phyloP scores from a whole-genome alignment of 1,140 invertebrate genomes.

The Heliconius eleuchia region DNA sequence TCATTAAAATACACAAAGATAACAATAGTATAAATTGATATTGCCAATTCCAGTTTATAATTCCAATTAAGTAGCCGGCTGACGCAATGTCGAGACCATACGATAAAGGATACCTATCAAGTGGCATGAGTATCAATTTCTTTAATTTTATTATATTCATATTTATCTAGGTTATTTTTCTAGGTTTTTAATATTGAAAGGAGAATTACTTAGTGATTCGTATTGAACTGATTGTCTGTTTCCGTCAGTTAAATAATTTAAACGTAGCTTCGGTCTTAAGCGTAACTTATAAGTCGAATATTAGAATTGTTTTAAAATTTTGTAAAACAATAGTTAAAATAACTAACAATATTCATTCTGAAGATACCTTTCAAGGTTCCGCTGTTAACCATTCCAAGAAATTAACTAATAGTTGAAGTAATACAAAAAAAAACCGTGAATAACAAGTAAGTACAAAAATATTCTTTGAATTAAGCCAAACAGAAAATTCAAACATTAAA shows the following conservation, averaged over 20 bases:
- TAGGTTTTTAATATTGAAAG: too few species aligned
- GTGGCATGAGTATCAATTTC: neutral
- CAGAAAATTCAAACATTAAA: neutral
- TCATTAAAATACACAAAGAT: too few species aligned
- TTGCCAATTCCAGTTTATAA: neutral
- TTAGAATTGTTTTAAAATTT: neutral
- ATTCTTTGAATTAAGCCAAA: neutral
- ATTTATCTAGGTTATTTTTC: too few species aligned
- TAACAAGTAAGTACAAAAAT: neutral
- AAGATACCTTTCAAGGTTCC: neutral
- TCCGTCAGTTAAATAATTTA: neutral
- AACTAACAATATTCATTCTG: neutral
- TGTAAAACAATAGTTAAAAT: neutral
- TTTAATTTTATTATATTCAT: neutral
- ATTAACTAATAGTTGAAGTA: neutral
- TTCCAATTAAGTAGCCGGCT: neutral
- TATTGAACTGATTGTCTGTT: too few species aligned
- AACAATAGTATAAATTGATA: neutral
- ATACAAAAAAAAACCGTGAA: neutral
- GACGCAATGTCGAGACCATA: neutral
- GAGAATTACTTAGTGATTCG: too few species aligned
- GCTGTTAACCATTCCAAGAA: neutral
- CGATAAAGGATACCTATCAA: slow-evolving; percentile 1
- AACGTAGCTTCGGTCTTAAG: neutral
- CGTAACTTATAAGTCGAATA: neutral